These are phyloP conservation scores for Lamellibrachia columna DNA, from an alignment of 2,888 invertebrate genomes.

Conservation along the genomic window DNA sequence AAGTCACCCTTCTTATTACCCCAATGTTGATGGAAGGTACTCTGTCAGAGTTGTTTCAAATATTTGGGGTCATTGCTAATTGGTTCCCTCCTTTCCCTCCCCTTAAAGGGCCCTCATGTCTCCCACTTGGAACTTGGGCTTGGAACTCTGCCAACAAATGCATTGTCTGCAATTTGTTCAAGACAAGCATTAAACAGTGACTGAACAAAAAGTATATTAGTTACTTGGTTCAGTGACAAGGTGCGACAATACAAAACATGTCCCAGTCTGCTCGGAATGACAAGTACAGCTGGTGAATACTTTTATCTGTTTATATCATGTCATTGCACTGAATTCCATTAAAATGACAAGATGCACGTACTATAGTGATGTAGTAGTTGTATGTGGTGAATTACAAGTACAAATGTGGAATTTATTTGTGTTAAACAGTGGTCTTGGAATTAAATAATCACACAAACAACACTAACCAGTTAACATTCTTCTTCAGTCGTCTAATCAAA, in stretches of 20 bases:
- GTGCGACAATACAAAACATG: neutral
- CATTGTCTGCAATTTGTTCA: neutral
- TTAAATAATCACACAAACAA: neutral
- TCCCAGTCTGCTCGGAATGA: neutral
- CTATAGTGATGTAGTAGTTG: neutral
- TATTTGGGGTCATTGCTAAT: neutral
- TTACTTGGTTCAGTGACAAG: neutral
- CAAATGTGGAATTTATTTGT: neutral
- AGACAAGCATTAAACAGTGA: neutral
- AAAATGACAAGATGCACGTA: neutral
- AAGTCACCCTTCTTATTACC: conserved; percentile 7
- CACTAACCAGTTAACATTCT: neutral
- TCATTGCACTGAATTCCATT: neutral
- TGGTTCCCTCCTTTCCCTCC: neutral
- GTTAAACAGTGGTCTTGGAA: neutral
- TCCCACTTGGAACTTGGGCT: neutral
- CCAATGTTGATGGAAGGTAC: neutral
- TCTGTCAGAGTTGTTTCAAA: neutral
- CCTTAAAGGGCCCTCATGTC: neutral
- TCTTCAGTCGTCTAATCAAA: no score
- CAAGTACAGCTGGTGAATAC: neutral
- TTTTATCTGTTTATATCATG: neutral
- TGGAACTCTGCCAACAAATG: neutral
- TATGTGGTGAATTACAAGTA: neutral
- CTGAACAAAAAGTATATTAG: neutral